Percentiles rank a stretch among this genome's conserved stretches.
phyloP scores from a whole-genome alignment of 2,888 invertebrate species.

The Stenurella melanura region DNA sequence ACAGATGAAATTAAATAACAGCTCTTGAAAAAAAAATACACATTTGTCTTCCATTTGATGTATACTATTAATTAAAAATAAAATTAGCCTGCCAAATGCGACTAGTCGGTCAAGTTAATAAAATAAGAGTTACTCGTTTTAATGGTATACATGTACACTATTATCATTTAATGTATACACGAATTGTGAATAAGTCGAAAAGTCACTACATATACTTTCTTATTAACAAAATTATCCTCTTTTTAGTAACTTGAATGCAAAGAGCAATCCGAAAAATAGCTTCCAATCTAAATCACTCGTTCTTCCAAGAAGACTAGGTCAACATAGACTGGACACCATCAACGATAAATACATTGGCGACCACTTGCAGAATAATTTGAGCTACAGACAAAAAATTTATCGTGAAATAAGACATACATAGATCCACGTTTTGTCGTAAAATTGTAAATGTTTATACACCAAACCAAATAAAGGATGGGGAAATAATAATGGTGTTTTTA shows the following conservation, averaged over 20 bases:
- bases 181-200: no score
- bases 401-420: conserved; percentile 8
- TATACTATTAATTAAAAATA: no score
- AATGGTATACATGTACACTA: no score
- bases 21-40: no score
- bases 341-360: conserved; percentile 1
- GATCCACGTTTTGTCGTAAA: not conserved
- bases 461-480: conserved; percentile 10
- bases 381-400: conserved; percentile 12
- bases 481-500: conserved; percentile 1
- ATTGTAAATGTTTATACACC: conserved; percentile 3
- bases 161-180: no score
- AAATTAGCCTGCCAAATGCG: no score
- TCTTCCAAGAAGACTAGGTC: conserved; percentile 40
- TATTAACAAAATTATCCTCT: not conserved
- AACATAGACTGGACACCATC: conserved; percentile 24
- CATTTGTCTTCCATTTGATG: no score
- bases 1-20: no score
- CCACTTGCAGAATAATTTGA: not conserved
- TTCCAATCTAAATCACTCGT: conserved; percentile 44
- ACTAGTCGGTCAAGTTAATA: no score
- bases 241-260: conserved; percentile 36
- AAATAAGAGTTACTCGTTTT: no score
- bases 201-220: no score
- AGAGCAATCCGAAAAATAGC: conserved; percentile 3